Evolutionary conservation across 2,888 invertebrate genomes (phyloP).

Genomic region (Hoplodrina blanda): DNA sequence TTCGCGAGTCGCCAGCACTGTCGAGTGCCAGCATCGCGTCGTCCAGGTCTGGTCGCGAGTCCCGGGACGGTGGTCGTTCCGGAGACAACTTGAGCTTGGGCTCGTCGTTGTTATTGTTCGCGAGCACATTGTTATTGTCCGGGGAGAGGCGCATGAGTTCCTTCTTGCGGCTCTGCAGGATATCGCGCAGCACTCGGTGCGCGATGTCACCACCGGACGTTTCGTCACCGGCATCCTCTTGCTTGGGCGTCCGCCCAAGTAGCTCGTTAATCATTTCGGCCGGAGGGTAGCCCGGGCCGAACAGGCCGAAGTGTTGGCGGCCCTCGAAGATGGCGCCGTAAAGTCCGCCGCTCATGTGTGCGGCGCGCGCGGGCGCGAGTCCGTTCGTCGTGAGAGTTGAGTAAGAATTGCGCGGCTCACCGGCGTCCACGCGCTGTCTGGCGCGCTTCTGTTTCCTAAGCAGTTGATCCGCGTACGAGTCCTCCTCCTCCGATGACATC

Average conservation of each 20-base stretch:
- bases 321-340: conserved; percentile 97
- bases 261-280: conserved; percentile 98
- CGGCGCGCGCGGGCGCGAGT: conserved; percentile 91
- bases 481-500: conserved; percentile 99
- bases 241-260: conserved; percentile 95
- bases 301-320: conserved; percentile 95
- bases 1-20: conserved; percentile 86
- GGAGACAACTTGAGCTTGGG: conserved; percentile 90
- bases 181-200: conserved; percentile 97
- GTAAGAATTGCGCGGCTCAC: conserved; percentile 98
- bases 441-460: conserved; percentile 98
- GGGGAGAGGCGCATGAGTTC: conserved; percentile 93
- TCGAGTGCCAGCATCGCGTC: conserved; percentile 92
- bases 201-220: conserved; percentile 90
- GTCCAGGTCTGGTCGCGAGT: conserved; percentile 91
- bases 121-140: conserved; percentile 91
- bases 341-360: conserved; percentile 96
- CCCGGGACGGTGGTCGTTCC: conserved; percentile 92
- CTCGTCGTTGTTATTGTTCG: conserved; percentile 90
- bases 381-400: conserved; percentile 91
- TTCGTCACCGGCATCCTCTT: conserved; percentile 91
- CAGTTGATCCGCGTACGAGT: conserved; percentile 97
- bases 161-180: conserved; percentile 97
- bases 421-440: conserved; percentile 99
- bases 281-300: conserved; percentile 96